Evolutionary conservation across 2,797 vertebrate species (phyloP), one percentile per base, ranked within the genome.

Genomic region (Epinephelus awoara): DNA sequence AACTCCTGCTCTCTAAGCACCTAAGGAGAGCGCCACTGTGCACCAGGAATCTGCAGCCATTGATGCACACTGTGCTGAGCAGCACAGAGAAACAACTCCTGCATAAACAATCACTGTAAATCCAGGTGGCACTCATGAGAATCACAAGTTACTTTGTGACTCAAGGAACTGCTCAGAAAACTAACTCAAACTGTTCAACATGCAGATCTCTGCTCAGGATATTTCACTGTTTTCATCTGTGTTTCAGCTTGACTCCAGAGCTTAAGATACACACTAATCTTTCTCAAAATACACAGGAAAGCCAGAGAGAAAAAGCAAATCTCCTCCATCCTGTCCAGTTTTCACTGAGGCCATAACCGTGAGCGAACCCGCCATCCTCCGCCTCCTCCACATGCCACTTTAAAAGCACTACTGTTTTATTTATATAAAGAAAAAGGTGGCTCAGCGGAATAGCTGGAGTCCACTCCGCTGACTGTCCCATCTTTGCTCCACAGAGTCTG

Each of bases 361-460:
- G 23, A 74, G 46, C 61, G 81, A 84, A 52, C 49, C 59, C 27
- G 0, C 23, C 52, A 17, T 17, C 54, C 50, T 12, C 47, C 3
- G 2, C 71, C 18, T 59, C 75, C 66, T 73, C 57, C 50, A 65
- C 46, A 54, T 52, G 19, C 52, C 58, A 64, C 75, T 80, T 84
- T 89, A 85, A 91, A 93, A 93, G 86, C 86, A 80, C 71, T 71
- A 46, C 85, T 91, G 81, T 86, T 92, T 94, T 92, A 92, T 94
- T 93, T 90, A 93, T 91, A 67, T 17, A 34, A 50, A 68, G 67
- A 78, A 84, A 91, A 69, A 84, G 59, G 75, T 51, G 40, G 73
- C 84, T 87, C 89, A 82, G 90, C 75, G 63, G 76, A 91, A 91
- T 66, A 64, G 63, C 69, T 58, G 21, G 40, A 87, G 77, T 89